These are phyloP conservation scores for Drosophila siamana DNA, from an alignment of 2,888 invertebrate genomes.

Conservation along the genomic window DNA sequence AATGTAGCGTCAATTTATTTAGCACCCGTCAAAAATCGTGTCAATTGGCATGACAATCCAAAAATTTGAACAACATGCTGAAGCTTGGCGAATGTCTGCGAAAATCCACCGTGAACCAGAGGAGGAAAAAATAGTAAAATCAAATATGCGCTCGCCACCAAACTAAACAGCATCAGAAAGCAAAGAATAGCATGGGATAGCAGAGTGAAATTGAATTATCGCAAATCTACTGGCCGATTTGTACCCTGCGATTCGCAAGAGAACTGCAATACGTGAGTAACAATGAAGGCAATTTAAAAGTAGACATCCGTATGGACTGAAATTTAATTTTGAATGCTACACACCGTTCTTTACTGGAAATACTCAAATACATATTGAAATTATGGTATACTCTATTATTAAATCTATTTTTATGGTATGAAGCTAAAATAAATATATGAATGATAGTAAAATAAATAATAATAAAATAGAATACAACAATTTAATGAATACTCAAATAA, in stretches of 20 bases:
- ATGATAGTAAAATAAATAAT: too few relatives aligned
- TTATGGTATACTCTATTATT: too few relatives aligned
- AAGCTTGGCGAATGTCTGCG: slow-evolving; percentile 22
- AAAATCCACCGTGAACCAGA: slow-evolving; percentile 38
- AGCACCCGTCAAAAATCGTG: slow-evolving; percentile 42
- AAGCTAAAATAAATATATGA: too few relatives aligned
- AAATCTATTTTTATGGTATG: too few relatives aligned
- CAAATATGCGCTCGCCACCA: slow-evolving; percentile 63
- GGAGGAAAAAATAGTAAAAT: slow-evolving; percentile 46
- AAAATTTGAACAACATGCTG: slow-evolving; percentile 31
- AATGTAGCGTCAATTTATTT: slow-evolving; percentile 37
- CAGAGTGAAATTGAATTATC: slow-evolving; percentile 15
- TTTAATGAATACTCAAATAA: too few relatives aligned
- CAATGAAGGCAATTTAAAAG: too few relatives aligned
- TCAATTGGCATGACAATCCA: slow-evolving; percentile 44
- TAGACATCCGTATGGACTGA: too few relatives aligned
- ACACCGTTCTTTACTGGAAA: too few relatives aligned
- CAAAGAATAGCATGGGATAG: slow-evolving; percentile 48
- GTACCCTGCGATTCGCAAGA: slow-evolving; percentile 14
- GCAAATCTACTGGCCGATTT: not conserved
- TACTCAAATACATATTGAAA: too few relatives aligned
- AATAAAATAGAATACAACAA: too few relatives aligned
- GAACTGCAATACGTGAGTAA: too few relatives aligned
- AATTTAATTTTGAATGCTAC: too few relatives aligned
- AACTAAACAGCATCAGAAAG: slow-evolving; percentile 48